A percentile compares a stretch with the other conserved stretches of the same genome.
Conservation (phyloP, 1,140 invertebrate genomes). For the Drosophila aff. region DNA sequence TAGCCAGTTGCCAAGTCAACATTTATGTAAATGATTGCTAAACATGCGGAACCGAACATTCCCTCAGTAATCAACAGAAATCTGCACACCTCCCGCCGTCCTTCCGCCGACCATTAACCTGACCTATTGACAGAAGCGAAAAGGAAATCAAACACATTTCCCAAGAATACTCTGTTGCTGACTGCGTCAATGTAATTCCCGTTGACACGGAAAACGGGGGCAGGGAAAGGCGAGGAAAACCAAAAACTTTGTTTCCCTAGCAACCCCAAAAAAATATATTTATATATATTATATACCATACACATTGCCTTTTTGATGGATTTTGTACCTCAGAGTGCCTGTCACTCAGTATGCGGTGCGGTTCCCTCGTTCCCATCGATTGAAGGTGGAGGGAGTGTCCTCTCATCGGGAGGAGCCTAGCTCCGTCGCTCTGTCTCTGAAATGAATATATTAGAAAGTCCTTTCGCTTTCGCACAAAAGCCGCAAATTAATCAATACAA, state of each 20-base stretch:
- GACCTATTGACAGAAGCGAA: constrained; percentile 54
- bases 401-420: constrained; percentile 26
- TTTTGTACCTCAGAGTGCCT: constrained; percentile 47
- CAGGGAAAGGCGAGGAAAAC: constrained; percentile 4
- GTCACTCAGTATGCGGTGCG: constrained; percentile 27
- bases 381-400: constrained; percentile 10
- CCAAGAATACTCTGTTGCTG: constrained; percentile 14
- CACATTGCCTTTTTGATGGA: constrained; percentile 21
- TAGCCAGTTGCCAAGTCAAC: constrained; percentile 46
- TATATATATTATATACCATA: constrained; percentile 11
- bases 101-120: constrained; percentile 18
- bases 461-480: constrained; percentile 45
- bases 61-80: constrained; percentile 30
- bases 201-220: constrained; percentile 57
- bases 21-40: constrained; percentile 54
- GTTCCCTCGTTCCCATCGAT: constrained; percentile 28
- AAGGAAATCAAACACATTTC: constrained; percentile 50
- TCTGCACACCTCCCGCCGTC: constrained; percentile 11
- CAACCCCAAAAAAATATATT: constrained; percentile 27
- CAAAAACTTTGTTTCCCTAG: constrained; percentile 35
- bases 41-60: constrained; percentile 32
- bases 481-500: constrained; percentile 54
- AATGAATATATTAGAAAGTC: constrained; percentile 53
- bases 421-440: not conserved
- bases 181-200: constrained; percentile 66